phyloP scores from a whole-genome alignment of 2,888 invertebrate species.

The Rapana venosa region DNA sequence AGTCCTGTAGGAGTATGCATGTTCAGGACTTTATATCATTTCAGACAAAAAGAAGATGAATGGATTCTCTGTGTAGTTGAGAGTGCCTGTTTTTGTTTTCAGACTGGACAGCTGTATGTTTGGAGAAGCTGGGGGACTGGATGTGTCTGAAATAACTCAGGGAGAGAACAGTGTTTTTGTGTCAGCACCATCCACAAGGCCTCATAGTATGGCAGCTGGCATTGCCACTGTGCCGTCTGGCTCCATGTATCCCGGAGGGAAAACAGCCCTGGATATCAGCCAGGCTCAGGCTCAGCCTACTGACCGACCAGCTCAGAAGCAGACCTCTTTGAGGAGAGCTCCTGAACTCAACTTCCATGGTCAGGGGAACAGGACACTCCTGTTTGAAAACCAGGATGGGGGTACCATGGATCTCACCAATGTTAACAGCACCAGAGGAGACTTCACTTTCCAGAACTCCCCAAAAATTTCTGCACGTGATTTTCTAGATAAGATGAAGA shows the following conservation, averaged over 20 bases:
- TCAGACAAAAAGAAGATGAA: too few species aligned
- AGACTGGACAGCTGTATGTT: slow-evolving; percentile 11
- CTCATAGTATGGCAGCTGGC: background rate
- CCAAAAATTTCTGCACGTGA: slow-evolving; percentile 30
- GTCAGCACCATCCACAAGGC: background rate
- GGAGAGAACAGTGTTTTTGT: slow-evolving; percentile 30
- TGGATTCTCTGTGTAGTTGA: too few species aligned
- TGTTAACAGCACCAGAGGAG: background rate
- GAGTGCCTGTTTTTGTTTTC: background rate
- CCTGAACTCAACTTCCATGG: background rate
- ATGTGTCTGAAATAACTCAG: background rate
- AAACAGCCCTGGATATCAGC: background rate
- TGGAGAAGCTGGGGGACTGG: slow-evolving; percentile 4
- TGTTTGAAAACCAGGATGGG: slow-evolving; percentile 42
- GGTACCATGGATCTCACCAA: slow-evolving; percentile 42
- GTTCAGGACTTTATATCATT: too few species aligned
- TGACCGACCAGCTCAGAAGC: background rate
- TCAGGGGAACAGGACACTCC: slow-evolving; percentile 11
- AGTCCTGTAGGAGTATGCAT: too few species aligned
- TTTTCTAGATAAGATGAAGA: slow-evolving; percentile 26
- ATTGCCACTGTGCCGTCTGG: background rate
- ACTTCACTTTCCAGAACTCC: background rate
- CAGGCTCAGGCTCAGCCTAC: background rate
- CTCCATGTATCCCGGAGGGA: background rate
- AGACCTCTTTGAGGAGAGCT: background rate